Evolutionary conservation across 2,797 vertebrate genomes (phyloP).

Genomic region (Trematomus bernacchii): DNA sequence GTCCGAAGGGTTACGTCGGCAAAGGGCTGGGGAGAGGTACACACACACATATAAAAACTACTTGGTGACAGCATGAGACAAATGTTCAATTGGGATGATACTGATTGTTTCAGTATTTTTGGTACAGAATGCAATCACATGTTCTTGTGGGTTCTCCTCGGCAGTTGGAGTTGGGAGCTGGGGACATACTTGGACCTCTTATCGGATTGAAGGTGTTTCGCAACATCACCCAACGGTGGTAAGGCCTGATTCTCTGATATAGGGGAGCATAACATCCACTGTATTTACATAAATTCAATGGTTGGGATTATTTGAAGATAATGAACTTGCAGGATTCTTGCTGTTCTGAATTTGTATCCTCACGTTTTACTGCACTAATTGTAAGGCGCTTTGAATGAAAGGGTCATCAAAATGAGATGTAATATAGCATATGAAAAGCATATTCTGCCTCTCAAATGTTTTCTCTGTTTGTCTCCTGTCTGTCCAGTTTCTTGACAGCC

Average conservation of each 20-base stretch:
- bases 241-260: constrained; percentile 22
- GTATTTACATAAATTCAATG: no score
- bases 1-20: constrained; percentile 93
- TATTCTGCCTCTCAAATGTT: not conserved
- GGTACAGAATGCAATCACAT: not conserved
- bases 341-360: no score
- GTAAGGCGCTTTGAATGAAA: no score
- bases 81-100: not conserved
- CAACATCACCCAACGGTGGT: constrained; percentile 94
- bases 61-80: not conserved
- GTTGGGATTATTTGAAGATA: no score
- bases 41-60: constrained; percentile 27
- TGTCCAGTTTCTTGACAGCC: constrained; percentile 92
- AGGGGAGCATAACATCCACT: not conserved
- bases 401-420: no score
- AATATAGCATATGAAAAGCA: not conserved
- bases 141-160: constrained; percentile 35
- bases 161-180: constrained; percentile 95
- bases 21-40: constrained; percentile 97
- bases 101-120: not conserved
- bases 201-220: constrained; percentile 96
- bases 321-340: no score
- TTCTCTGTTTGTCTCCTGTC: not conserved
- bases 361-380: no score
- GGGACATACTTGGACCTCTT: constrained; percentile 95